A percentile compares a stretch with the other conserved stretches of the same genome.
Conservation (phyloP, 2,888 invertebrate genomes). For the Pandemis corylana region DNA sequence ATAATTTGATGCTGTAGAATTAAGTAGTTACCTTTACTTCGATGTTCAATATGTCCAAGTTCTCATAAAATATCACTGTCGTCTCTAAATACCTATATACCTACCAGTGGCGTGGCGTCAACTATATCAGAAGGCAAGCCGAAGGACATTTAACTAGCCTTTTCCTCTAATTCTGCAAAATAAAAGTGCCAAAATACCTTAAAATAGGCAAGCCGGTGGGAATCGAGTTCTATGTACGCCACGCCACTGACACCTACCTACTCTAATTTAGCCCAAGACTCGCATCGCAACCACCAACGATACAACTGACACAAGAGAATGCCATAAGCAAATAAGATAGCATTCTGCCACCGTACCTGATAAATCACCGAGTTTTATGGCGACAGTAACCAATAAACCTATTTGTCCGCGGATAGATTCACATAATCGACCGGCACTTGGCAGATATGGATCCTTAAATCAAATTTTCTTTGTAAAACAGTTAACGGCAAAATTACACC, state of each 20-base stretch:
- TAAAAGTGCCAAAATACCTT: no score
- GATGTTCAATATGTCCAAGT: neutral
- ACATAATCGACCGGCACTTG: constrained; percentile 73
- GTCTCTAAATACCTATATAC: neutral
- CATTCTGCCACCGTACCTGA: constrained; percentile 54
- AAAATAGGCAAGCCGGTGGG: no score
- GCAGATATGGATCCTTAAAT: constrained; percentile 77
- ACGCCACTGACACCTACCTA: neutral
- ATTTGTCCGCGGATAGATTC: constrained; percentile 77
- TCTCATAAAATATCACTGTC: neutral
- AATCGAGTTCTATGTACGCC: no score
- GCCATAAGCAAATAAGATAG: constrained; percentile 56
- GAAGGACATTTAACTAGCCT: no score
- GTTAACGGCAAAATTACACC: constrained; percentile 47
- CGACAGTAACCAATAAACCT: constrained; percentile 79
- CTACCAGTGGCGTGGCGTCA: no score
- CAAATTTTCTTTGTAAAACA: constrained; percentile 71
- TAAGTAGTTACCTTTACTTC: neutral
- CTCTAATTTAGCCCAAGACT: neutral
- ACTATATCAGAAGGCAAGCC: no score
- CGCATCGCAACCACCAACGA: constrained; percentile 8
- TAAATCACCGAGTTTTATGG: constrained; percentile 77
- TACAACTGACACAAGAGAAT: constrained; percentile 44
- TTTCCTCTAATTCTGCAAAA: no score
- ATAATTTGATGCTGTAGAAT: neutral